Evolutionary conservation across 2,888 invertebrate genomes (phyloP).

Genomic region (Herminia tarsipennalis): DNA sequence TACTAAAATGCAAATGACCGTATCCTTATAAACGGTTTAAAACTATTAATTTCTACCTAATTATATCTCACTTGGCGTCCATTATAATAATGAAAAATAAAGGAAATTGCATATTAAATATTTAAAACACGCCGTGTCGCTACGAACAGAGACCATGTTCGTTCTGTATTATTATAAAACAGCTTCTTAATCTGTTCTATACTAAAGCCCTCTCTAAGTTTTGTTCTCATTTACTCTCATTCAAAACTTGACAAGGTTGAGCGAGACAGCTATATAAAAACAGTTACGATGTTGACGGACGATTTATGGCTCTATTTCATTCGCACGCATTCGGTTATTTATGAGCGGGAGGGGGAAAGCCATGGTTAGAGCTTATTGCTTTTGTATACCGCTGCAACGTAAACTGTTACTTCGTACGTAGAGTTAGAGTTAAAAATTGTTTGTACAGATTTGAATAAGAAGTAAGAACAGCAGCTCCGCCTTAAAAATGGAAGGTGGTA

Average conservation of each 20-base stretch:
- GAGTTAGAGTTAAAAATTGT: constrained; percentile 35
- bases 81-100: constrained; percentile 75
- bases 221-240: constrained; percentile 58
- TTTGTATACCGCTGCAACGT: constrained; percentile 18
- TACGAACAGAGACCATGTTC: constrained; percentile 79
- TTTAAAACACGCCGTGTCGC: constrained; percentile 78
- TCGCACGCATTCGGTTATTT: constrained; percentile 57
- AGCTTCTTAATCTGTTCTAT: constrained; percentile 79
- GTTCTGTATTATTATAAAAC: constrained; percentile 80
- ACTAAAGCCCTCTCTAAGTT: constrained; percentile 46
- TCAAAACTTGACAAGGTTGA: constrained; percentile 50
- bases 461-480: constrained; percentile 81
- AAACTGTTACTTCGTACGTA: constrained; percentile 24
- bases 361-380: constrained; percentile 65
- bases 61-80: constrained; percentile 67
- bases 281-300: constrained; percentile 40
- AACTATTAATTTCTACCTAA: constrained; percentile 66
- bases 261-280: constrained; percentile 50
- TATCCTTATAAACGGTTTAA: constrained; percentile 48
- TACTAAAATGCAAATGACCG: constrained; percentile 46
- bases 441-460: constrained; percentile 46
- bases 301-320: constrained; percentile 61
- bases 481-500: constrained; percentile 86
- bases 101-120: constrained; percentile 83
- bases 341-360: constrained; percentile 70